A percentile compares a stretch with the other conserved stretches of the same genome.
These are phyloP conservation scores for Tetranychus truncatus DNA, from an alignment of 2,888 invertebrate genomes.

Conservation along the genomic window DNA sequence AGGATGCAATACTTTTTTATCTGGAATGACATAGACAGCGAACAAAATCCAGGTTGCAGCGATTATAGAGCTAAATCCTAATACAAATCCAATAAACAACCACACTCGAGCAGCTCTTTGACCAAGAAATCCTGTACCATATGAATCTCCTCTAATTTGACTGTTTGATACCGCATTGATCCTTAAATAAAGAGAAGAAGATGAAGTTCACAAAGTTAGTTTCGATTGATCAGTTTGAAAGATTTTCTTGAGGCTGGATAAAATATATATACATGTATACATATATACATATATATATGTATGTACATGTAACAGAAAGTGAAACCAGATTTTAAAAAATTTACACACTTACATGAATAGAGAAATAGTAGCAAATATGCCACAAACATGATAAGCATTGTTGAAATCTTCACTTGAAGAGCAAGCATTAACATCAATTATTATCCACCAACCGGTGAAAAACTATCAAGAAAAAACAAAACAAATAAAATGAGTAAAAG, in stretches of 20 bases:
- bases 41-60: slow-evolving; percentile 91
- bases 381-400: slow-evolving; percentile 65
- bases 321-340: slow-evolving; percentile 11
- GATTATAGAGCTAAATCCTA: slow-evolving; percentile 87
- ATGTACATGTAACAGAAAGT: neutral
- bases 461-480: slow-evolving; percentile 43
- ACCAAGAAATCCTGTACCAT: slow-evolving; percentile 64
- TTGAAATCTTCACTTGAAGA: slow-evolving; percentile 43
- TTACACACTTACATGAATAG: slow-evolving; percentile 58
- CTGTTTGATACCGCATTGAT: slow-evolving; percentile 90
- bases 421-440: slow-evolving; percentile 76
- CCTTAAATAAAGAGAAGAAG: slow-evolving; percentile 34
- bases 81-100: slow-evolving; percentile 87
- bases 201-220: neutral
- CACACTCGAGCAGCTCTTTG: slow-evolving; percentile 69
- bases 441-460: slow-evolving; percentile 92
- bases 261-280: too few relatives aligned
- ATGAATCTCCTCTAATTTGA: slow-evolving; percentile 66
- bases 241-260: neutral
- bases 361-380: slow-evolving; percentile 78
- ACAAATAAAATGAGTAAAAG: slow-evolving; percentile 3
- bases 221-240: neutral
- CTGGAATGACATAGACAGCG: slow-evolving; percentile 47
- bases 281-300: too few relatives aligned
- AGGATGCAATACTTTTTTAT: slow-evolving; percentile 35